Evolutionary conservation across 2,888 invertebrate species (phyloP).

Genomic region (Polietes domitor): DNA sequence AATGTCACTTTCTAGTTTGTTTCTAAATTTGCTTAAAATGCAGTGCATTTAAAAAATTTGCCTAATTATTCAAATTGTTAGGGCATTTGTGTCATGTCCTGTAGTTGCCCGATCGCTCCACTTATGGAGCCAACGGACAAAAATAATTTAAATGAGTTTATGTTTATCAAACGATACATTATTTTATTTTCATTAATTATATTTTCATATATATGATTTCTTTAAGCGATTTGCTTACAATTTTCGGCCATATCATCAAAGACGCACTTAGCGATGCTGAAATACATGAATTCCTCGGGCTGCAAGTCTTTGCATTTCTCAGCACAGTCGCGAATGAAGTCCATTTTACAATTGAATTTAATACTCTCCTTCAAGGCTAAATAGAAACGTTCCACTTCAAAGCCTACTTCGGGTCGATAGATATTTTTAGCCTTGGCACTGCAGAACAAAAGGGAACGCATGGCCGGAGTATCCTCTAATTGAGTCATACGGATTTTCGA

Average conservation of each 20-base stretch:
- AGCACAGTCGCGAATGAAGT: not conserved
- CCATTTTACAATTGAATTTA: not conserved
- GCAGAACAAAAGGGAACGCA: conserved; percentile 37
- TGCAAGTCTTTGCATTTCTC: not conserved
- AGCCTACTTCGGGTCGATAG: conserved; percentile 22
- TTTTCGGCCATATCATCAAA: not conserved
- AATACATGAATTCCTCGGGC: not conserved
- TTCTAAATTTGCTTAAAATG: too few species aligned
- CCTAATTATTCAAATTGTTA: too few species aligned
- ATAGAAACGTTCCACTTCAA: conserved; percentile 17
- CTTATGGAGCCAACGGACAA: too few species aligned
- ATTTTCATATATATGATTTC: too few species aligned
- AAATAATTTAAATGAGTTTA: too few species aligned
- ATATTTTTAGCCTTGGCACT: conserved; percentile 15
- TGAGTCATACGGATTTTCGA: conserved; percentile 43
- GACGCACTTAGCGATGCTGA: not conserved
- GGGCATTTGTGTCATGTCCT: too few species aligned
- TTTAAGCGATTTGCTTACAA: not conserved
- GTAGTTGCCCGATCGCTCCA: too few species aligned
- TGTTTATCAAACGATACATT: too few species aligned
- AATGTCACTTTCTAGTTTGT: too few species aligned
- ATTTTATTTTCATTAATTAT: too few species aligned
- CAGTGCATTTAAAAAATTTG: too few species aligned
- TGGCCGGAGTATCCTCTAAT: conserved; percentile 33
- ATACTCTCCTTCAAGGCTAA: not conserved